Evolutionary conservation across 2,888 invertebrate species (phyloP), one percentile per base, ranked within the genome.

Genomic region (Drosophila subsilvestris): DNA sequence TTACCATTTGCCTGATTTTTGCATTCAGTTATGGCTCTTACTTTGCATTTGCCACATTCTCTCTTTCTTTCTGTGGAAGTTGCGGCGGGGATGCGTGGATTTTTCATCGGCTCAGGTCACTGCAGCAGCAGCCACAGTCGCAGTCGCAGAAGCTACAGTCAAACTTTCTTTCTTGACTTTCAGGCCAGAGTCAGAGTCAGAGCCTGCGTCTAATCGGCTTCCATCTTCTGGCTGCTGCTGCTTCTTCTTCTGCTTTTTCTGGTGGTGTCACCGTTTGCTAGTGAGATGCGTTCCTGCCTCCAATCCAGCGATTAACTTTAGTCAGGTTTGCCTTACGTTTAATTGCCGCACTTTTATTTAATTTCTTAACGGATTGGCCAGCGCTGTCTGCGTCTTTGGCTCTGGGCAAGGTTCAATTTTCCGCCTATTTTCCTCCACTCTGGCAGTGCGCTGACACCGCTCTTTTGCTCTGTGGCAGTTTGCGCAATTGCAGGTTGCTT

Each of bases 271-370:
- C 60, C 56, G 51, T 54, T 54, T 48, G 54, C 44, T 20, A 49
- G 61, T 61, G 76, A 53, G 53, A 65, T 77, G 77, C 77, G 77
- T 77, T 44, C 42, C 55, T 48, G 55, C 53, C 62, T 51, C 43
- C 50, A 32, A 49, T 49, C 54, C 43, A 17, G 53, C 86, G 88
- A 88, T 83, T 83, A 88, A 77, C 77, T 69, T 60, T 57, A 58
- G 59, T 61, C 68, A 70, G 61, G 63, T 60, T 49, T 70, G 2
- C 67, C 70, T 78, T 75, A 73, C 83, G 63, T 86, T 88, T 88
- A 82, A 88, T 86, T 87, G 80, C 86, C 63, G 76, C 83, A 78
- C 80, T 86, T 88, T 88, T 88, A 84, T 86, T 86, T 88, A 84
- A 84, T 86, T 86, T 86, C 63, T 74, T 61, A 69, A 65, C 78